These are phyloP conservation scores for Scaptomyza polygonia DNA, from an alignment of 2,888 invertebrate species.

Conservation along the genomic window DNA sequence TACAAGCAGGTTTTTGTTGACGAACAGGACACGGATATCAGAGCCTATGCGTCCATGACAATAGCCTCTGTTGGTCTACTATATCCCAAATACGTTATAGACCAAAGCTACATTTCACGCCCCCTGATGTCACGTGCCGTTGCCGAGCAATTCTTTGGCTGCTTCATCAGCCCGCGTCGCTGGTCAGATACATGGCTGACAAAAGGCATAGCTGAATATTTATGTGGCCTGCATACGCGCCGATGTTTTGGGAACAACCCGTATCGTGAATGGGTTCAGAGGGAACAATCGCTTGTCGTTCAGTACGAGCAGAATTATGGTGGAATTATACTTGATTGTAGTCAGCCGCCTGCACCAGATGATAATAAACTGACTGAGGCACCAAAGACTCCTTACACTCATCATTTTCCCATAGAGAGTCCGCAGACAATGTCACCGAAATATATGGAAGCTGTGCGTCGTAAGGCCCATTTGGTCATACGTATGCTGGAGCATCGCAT, in stretches of 20 bases:
- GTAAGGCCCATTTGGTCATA: conserved; percentile 97
- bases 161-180: conserved; percentile 97
- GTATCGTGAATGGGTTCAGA: conserved; percentile 89
- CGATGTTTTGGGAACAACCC: conserved; percentile 99
- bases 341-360: conserved; percentile 86
- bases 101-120: conserved; percentile 95
- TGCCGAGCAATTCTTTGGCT: conserved; percentile 99
- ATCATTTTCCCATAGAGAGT: conserved; percentile 95
- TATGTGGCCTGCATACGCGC: conserved; percentile 96
- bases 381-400: conserved; percentile 85
- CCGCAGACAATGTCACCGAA: conserved; percentile 96
- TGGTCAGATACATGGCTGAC: conserved; percentile 99
- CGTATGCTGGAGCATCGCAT: conserved; percentile 98
- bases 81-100: conserved; percentile 95
- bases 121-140: conserved; percentile 96
- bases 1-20: conserved; percentile 99
- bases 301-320: conserved; percentile 95
- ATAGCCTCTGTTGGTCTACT: conserved; percentile 96
- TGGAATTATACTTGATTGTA: conserved; percentile 94
- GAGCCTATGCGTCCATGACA: conserved; percentile 97
- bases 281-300: conserved; percentile 86
- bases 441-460: conserved; percentile 94
- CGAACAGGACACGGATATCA: conserved; percentile 93
- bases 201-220: conserved; percentile 95
- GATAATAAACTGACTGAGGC: background rate